A percentile compares a stretch with the other conserved stretches of the same genome.
phyloP scores from a whole-genome alignment of 2,797 vertebrate species.

The Apodemus agrarius region DNA sequence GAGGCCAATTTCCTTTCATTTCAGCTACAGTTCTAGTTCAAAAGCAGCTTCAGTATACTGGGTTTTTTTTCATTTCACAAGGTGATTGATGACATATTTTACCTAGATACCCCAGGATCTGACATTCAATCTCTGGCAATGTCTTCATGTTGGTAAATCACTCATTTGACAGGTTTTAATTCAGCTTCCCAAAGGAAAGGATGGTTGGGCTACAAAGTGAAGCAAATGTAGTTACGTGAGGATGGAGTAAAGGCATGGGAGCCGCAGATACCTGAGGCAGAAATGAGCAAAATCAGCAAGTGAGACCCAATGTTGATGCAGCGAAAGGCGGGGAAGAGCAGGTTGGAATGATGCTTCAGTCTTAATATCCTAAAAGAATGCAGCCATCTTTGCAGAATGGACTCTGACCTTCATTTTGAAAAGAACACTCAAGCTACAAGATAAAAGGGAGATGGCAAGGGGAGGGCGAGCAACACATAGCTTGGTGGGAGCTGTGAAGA shows the following conservation, averaged over 20 bases:
- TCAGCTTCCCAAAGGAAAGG: not conserved
- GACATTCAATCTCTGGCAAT: not conserved
- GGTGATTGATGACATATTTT: not conserved
- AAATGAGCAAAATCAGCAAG: not conserved
- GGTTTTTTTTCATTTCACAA: not conserved
- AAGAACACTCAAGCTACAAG: not conserved
- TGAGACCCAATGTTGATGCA: not conserved
- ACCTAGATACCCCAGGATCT: not conserved
- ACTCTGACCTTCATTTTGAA: not conserved
- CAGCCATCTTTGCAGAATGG: no score
- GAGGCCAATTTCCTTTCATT: not conserved
- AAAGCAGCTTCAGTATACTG: not conserved
- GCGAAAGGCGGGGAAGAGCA: not conserved
- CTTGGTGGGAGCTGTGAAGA: not conserved
- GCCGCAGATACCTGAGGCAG: not conserved
- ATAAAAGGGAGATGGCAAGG: not conserved
- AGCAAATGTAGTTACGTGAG: constrained; percentile 20
- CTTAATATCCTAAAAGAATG: not conserved
- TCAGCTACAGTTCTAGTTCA: not conserved
- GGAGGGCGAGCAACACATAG: not conserved
- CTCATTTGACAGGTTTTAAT: constrained; percentile 13
- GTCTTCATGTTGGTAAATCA: not conserved
- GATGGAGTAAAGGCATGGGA: not conserved
- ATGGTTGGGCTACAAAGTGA: not conserved
- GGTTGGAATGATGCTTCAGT: not conserved